Base-by-base conservation (phyloP, 2,797 vertebrate genomes). In the Chelonia mydas region DNA sequence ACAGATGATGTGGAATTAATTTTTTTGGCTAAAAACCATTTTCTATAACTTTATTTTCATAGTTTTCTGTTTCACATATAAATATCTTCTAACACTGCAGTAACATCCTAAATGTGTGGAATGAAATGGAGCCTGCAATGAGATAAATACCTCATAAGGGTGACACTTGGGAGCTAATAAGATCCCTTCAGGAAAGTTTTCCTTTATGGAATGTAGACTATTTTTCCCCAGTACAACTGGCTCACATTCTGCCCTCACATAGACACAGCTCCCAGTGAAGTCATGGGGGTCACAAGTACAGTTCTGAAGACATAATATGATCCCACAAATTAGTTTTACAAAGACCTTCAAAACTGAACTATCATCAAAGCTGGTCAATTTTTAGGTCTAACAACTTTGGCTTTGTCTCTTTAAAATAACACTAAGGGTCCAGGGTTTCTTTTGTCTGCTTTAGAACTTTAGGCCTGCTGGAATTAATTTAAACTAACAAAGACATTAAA, bases 381-480 rank as follows among this genome's bases (percentile, higher is more conserved):
- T 93, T 77, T 90, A 90, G 27, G 23, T 87, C 90, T 59, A 21
- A 82, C 47, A 84, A 0, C 11, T 7, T 33, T 65, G n/a, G 76
- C 13, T 10, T n/a, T 81, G 28, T 83, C 25, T 50, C 2, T 91
- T 84, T 77, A 79, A 88, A 83, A 92, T 25, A 87, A 72, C 37
- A 33, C 77, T 27, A 82, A 86, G 41, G 47, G 47, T 37, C 74
- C 28, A 74, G 16, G 21, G 72, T 79, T 84, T 89, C 51, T 7
- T 92, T 84, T 45, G 59, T 23, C 65, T 45, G 41, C 33, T 93
- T 1, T 59, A 77, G 80, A n/a, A 79, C 90, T 31, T 90, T 37
- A 79, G 61, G 28, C 61, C 51, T 92, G 88, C 54, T 83, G 81
- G 17, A 91, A 47, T 91, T 94, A 72, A 88, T 92, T 92, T 89